phyloP scores from a whole-genome alignment of 2,113 vertebrate genomes.

The Ailuropoda melanoleuca region DNA sequence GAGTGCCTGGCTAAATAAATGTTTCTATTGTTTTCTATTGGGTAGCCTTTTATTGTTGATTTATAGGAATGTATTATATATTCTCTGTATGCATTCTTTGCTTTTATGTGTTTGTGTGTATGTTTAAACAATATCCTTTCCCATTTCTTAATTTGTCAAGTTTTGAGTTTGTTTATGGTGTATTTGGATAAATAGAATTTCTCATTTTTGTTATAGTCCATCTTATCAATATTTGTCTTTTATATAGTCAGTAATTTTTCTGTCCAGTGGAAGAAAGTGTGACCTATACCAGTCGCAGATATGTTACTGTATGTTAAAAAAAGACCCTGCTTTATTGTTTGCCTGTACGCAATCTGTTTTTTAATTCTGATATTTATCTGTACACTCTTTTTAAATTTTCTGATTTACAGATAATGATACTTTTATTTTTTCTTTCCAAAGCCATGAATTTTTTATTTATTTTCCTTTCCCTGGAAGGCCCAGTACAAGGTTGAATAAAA shows the following conservation, averaged over 20 bases:
- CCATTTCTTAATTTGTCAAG: background rate
- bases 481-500: background rate
- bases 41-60: background rate
- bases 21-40: background rate
- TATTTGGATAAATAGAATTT: conserved; percentile 9
- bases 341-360: background rate
- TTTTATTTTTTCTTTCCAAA: background rate
- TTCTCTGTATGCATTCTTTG: background rate
- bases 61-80: background rate
- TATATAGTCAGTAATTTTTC: background rate
- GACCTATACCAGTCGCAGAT: background rate
- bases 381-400: background rate
- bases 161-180: background rate
- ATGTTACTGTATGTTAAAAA: background rate
- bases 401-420: background rate
- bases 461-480: background rate
- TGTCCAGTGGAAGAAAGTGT: background rate
- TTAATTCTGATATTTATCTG: background rate
- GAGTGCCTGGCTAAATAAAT: background rate
- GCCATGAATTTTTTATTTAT: background rate
- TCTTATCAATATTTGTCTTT: background rate
- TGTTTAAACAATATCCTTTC: background rate
- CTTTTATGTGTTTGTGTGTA: background rate
- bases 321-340: background rate
- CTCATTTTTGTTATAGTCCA: background rate